Percentiles rank a stretch among this genome's conserved stretches.
Evolutionary conservation across 2,888 invertebrate species (phyloP).

Genomic region (Drosophila robusta): DNA sequence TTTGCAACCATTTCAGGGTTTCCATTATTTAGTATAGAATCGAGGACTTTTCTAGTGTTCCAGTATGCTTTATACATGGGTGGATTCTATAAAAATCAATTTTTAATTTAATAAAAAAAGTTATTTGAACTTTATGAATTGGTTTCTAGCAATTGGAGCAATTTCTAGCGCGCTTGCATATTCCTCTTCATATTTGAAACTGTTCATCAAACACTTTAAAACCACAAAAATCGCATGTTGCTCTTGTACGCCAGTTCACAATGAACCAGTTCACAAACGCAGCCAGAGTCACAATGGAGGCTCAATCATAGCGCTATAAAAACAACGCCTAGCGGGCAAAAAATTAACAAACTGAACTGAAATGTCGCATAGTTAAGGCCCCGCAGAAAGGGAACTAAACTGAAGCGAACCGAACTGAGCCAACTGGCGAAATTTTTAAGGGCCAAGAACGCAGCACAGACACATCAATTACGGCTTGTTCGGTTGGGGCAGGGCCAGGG

Average conservation of each 20-base stretch:
- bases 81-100: too few relatives aligned
- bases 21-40: too few relatives aligned
- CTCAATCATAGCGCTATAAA: background rate
- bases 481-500: background rate
- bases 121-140: background rate
- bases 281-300: too few relatives aligned
- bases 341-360: background rate
- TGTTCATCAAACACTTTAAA: too few relatives aligned
- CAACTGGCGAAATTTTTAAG: constrained; percentile 2
- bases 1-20: too few relatives aligned
- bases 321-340: background rate
- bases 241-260: background rate
- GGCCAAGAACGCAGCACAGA: constrained; percentile 48
- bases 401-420: constrained; percentile 1
- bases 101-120: background rate
- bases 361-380: background rate
- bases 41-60: too few relatives aligned
- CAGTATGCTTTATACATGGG: background rate
- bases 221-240: background rate
- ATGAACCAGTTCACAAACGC: background rate
- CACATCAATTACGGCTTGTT: constrained; percentile 67
- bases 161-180: too few relatives aligned
- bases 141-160: too few relatives aligned
- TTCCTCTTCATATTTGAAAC: too few relatives aligned
- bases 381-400: background rate